These are phyloP conservation scores for Lasioglossum calceatum DNA, from an alignment of 2,888 invertebrate species.

Conservation along the genomic window DNA sequence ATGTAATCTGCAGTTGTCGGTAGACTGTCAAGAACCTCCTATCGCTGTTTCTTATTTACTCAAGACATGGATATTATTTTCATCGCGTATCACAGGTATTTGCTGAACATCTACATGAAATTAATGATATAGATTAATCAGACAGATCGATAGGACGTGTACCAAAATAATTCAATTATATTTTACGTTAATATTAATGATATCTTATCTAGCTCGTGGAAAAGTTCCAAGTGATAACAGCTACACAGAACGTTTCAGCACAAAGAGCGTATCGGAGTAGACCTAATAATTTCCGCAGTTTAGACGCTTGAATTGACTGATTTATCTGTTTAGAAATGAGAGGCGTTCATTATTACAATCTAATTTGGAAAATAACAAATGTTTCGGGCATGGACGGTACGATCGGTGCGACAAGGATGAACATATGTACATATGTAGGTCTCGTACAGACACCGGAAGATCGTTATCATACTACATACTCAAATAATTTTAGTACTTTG, in stretches of 20 bases:
- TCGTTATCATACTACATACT: no score
- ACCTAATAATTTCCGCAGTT: neutral
- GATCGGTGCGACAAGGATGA: neutral
- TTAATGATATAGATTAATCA: neutral
- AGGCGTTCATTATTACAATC: neutral
- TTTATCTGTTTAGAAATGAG: neutral
- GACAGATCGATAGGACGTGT: neutral
- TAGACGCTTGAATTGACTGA: neutral
- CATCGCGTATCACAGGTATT: neutral
- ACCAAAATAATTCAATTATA: neutral
- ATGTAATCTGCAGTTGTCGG: neutral
- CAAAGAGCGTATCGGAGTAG: neutral
- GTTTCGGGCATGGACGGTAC: neutral
- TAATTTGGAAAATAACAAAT: neutral
- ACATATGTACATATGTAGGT: no score
- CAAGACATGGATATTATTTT: neutral
- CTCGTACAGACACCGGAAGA: no score
- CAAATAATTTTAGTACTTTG: no score
- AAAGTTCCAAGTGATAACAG: constrained; percentile 23
- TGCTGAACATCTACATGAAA: neutral
- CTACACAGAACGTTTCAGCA: neutral
- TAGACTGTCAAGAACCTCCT: neutral
- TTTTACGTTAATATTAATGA: neutral
- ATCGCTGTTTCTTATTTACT: neutral
- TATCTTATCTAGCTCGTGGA: constrained; percentile 33